Base-by-base conservation (phyloP, 1,140 invertebrate species). In the Bombus breviceps region DNA sequence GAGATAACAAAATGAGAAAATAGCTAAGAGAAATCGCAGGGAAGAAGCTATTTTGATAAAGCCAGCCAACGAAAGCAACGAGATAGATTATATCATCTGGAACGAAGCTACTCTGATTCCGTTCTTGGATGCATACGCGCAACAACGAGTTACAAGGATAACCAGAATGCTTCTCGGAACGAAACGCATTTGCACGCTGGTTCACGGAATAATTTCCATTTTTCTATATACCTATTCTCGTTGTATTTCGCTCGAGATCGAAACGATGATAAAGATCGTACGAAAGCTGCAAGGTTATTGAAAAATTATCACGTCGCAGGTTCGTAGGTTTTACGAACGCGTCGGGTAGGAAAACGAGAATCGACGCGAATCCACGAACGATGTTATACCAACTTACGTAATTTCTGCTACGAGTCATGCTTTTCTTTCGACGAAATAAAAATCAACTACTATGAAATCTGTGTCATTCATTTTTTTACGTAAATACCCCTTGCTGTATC, bases 41-140 rank as follows among this genome's bases (percentile, higher is more conserved):
- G 22, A 10, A 43, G 18, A 72, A 77, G 28, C 25, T 13, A 13
- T n/a, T 71, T 72, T 3, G 28, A 41, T 72, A 28, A 39, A n/a
- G n/a, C 5, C 25, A 41, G 25, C 66, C 6, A 34, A 88, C 79
- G 66, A 73, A 83, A 74, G 28, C 57, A 25, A 22, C 59, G 18
- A 53, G 80, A 87, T 83, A 75, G 83, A n/a, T 79, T 68, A 59
- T 86, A 68, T 74, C 74, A 82, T 81, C 34, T 83, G 34, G 80
- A 39, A 53, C 73, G 62, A 47, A 39, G 57, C 41, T 86, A 72
- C 59, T 41, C 32, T 25, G 59, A 75, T 69, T 85, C 43, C 64
- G 57, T 86, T 81, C 72, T 80, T 28, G 15, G 8, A 22, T 41
- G 34, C 13, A 71, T 41, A 41, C 59, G 43, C 47, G 37, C 32